Base-by-base conservation (phyloP, 2,888 invertebrate genomes). In the Orthosia gracilis region DNA sequence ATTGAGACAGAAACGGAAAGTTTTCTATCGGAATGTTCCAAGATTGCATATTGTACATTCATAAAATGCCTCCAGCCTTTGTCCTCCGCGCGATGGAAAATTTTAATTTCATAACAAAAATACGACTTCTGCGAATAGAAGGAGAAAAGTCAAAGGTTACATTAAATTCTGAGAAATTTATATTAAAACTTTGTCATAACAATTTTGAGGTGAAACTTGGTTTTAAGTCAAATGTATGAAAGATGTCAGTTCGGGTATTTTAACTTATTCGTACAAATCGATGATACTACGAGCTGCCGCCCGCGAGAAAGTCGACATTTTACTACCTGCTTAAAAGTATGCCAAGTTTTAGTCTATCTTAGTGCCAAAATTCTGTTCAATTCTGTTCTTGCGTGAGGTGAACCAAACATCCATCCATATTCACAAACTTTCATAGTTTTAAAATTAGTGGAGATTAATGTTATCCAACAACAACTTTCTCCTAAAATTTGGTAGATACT, bases 81-180 rank as follows among this genome's bases (percentile, higher is more conserved):
- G 23, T 47, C 9, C 50, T 49, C 11, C 13, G 15, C 18, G 40
- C 57, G 47, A 63, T 73, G 57, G 57, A 63, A 58, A 15, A 52
- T 58, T 58, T 70, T 73, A 52, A 58, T 76, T 63, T n/a, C 62
- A 58, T 58, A 63, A 70, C 61, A 71, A 76, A 78, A 76, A 78
- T 78, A 62, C 78, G 31, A 78, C n/a, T 45, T 61, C 54, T 57
- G 23, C 26, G 47, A 78, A 23, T 71, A 50, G 31, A 63, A 76
- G 26, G 13, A 50, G 62, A 40, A 31, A 76, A 72, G 47, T 76
- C 23, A 71, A 78, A 63, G 45, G 49, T 58, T 54, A 59, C 52
- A 63, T 13, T 59, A 13, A 40, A 80, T 18, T 78, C 47, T n/a
- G 45, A 17, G n/a, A 52, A 62, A 57, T 80, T 72, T 52, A 31